Percentiles rank a stretch among this genome's conserved stretches.
These are phyloP conservation scores for Pseudopleuronectes americanus DNA, from an alignment of 2,797 vertebrate species.

Conservation along the genomic window DNA sequence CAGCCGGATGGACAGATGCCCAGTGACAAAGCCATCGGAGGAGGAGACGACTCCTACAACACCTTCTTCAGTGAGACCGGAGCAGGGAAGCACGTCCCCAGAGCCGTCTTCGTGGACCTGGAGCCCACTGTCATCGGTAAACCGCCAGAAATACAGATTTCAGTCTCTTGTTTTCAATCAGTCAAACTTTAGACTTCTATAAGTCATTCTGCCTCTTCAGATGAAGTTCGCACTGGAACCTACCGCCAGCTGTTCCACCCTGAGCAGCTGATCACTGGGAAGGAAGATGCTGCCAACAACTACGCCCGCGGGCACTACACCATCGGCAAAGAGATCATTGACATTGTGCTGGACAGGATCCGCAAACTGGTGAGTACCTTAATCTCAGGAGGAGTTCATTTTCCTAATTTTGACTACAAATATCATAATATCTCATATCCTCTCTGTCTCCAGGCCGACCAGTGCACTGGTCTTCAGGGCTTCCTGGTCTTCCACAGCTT, in stretches of 20 bases:
- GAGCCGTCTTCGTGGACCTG: conserved; percentile 71
- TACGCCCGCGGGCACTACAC: conserved; percentile 75
- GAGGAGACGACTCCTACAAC: conserved; percentile 70
- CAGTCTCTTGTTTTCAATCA: not conserved
- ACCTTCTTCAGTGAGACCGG: conserved; percentile 76
- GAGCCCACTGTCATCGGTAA: conserved; percentile 75
- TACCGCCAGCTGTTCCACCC: conserved; percentile 72
- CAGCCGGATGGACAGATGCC: conserved; percentile 73
- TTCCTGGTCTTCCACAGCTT: conserved; percentile 74
- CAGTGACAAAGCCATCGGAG: conserved; percentile 69
- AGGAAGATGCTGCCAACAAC: conserved; percentile 74
- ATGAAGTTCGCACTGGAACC: conserved; percentile 69
- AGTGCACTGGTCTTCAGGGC: conserved; percentile 74
- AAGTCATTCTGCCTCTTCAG: conserved; percentile 20
- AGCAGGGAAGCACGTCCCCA: conserved; percentile 74
- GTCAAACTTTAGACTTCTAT: not conserved
- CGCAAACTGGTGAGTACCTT: conserved; percentile 64
- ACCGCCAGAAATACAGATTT: not conserved
- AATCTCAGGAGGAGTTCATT: no score
- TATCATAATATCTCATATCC: not conserved
- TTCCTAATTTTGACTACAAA: not conserved
- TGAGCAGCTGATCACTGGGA: conserved; percentile 74
- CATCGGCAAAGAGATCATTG: conserved; percentile 75
- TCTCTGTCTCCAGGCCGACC: conserved; percentile 59
- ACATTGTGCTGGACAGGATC: conserved; percentile 70